Evolutionary conservation across 2,888 invertebrate genomes (phyloP), one percentile per base, ranked within the genome.

Genomic region (Elmis aenea): DNA sequence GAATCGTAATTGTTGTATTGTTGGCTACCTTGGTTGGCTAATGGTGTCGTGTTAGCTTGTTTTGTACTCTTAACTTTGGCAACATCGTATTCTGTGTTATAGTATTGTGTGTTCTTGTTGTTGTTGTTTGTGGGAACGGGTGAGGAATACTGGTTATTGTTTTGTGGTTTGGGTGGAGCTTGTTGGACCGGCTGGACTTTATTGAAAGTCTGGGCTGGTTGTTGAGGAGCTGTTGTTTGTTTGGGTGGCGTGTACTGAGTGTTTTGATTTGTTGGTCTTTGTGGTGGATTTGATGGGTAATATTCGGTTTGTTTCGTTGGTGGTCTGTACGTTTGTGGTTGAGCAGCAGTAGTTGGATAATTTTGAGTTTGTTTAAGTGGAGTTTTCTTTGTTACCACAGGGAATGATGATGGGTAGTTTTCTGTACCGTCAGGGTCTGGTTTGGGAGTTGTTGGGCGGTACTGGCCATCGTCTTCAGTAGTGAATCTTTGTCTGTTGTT

Each of bases 351-450:
- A 13, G 54, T 49, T 8, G 52, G 44, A 29, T 50, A 50, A 33
- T 54, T 50, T 32, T 48, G 40, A 5, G 43, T 43, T 47, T 52
- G 38, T 37, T 51, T 48, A 16, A 34, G 36, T 3, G 38, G 42
- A 4, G 30, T 33, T 12, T 41, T 42, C 34, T 38, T 30, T 38
- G 38, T 42, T 21, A 39, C 31, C 27, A 44, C 29, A 28, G 38
- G 29, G 36, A 43, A 40, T 24, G 54, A 49, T 32, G 51, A 42
- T 3, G 59, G 55, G 37, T 59, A 60, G 45, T 58, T 63, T 40
- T 64, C 61, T 2, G 61, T 57, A 36, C 49, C 48, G 29, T 46
- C 54, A 2, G 40, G 35, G 24, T 33, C 29, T 26, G 30, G 44
- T 24, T 26, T 31, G 6, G 34, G 23, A 9, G 38, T 12, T 14